Evolutionary conservation across 1,140 invertebrate species (phyloP), one percentile per base, ranked within the genome.

Genomic region (Limonius californicus): DNA sequence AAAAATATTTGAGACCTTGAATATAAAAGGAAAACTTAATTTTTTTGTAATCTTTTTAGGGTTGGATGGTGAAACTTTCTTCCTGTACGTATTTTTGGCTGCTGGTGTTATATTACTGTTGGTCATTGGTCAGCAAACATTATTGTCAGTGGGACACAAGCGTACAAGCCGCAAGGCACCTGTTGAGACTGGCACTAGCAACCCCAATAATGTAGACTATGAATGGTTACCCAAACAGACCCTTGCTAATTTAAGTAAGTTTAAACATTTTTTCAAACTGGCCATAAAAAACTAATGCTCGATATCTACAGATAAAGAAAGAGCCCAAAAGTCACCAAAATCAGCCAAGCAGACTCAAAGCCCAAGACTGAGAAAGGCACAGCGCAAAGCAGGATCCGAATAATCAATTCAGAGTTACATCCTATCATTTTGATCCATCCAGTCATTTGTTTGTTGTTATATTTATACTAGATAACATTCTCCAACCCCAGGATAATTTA

Each of bases 21-120:
- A n/a, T n/a, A n/a, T n/a, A n/a, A n/a, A n/a, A n/a, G n/a, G n/a
- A n/a, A n/a, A n/a, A n/a, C n/a, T n/a, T n/a, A n/a, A n/a, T n/a
- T n/a, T n/a, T 35, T 35, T 35, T 14, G 16, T 43, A 4, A 14
- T n/a, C n/a, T 4, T 39, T 39, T 12, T 53, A 74, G 72, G 95
- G 62, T 82, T 99, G 12, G 96, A 99, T 80, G 94, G 95, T 39
- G 97, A 99, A 85, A 99, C 96, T 20, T 92, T 98, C 81, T 99
- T 99, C 86, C 79, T 99, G 50, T 99, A 98, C 72, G 84, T 99
- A 39, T 92, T 98, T 80, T 81, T 99, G 42, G 90, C 89, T 43
- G 96, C 94, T 12, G 88, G 94, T 61, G 87, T 89, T 32, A 88
- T 98, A 39, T 79, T 99, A 9, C 81, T 94, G 1, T 79, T 97